phyloP scores from a whole-genome alignment of 1,140 invertebrate genomes.

The Seison nebaliae region DNA sequence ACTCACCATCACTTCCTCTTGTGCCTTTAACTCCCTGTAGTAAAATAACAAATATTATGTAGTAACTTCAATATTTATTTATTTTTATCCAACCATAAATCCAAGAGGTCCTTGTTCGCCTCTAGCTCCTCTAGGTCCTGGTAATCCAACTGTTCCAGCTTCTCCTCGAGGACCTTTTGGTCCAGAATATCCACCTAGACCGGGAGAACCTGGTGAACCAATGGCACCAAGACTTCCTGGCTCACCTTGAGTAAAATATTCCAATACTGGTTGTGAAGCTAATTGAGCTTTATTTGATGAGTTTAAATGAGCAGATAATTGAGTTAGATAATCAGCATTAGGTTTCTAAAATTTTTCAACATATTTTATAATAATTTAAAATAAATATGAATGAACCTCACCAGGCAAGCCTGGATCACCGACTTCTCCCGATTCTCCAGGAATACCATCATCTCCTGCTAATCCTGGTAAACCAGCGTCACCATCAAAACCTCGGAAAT shows the following conservation, averaged over 20 bases:
- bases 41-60: too few species aligned
- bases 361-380: too few species aligned
- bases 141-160: slow-evolving; percentile 1
- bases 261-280: too few species aligned
- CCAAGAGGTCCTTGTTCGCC: slow-evolving; percentile 7
- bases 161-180: slow-evolving; percentile 5
- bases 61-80: too few species aligned
- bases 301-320: too few species aligned
- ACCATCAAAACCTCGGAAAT: slow-evolving; percentile 3
- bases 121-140: slow-evolving; percentile 5
- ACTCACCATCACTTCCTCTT: slow-evolving; percentile 5
- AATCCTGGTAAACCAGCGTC: slow-evolving; percentile 2
- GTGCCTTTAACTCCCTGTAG: slow-evolving; percentile 1
- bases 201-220: slow-evolving; percentile 4
- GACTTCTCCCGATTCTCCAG: neutral
- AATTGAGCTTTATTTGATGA: too few species aligned
- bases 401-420: slow-evolving; percentile 2
- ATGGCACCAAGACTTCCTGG: slow-evolving; percentile 4
- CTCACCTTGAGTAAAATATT: too few species aligned
- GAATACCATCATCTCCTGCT: slow-evolving; percentile 8
- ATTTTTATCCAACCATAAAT: too few species aligned
- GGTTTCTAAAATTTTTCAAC: too few species aligned
- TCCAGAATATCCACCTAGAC: slow-evolving; percentile 3
- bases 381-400: too few species aligned
- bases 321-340: too few species aligned